phyloP scores from a whole-genome alignment of 2,797 vertebrate species.

The Lutjanus campechanus region DNA sequence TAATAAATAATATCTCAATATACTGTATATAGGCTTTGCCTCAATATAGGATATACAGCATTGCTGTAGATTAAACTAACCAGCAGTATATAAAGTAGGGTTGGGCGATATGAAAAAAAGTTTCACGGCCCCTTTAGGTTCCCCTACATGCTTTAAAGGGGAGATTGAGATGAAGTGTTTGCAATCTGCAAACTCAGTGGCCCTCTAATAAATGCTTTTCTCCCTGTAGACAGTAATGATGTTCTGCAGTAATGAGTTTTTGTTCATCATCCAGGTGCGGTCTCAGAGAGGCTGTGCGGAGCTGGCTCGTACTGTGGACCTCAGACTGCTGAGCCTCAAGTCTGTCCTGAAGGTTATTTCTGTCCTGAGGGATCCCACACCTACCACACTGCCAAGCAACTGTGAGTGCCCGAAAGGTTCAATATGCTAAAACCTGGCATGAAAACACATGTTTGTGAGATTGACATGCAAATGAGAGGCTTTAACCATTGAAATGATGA shows the following conservation, averaged over 20 bases:
- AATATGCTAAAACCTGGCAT: constrained; percentile 3
- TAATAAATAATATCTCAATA: too few species aligned
- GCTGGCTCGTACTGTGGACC: constrained; percentile 90
- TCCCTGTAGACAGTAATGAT: not conserved
- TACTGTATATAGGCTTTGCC: too few species aligned
- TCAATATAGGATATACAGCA: too few species aligned
- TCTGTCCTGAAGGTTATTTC: constrained; percentile 90
- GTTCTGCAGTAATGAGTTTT: constrained; percentile 17
- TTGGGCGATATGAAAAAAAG: too few species aligned
- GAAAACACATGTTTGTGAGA: not conserved
- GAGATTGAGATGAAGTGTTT: too few species aligned
- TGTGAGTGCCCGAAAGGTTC: constrained; percentile 83
- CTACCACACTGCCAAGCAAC: constrained; percentile 86
- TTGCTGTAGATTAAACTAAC: too few species aligned
- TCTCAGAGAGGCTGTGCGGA: constrained; percentile 86
- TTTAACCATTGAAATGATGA: constrained; percentile 14
- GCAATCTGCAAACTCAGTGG: too few species aligned
- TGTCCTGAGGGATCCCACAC: constrained; percentile 90
- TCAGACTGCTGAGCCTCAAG: constrained; percentile 83
- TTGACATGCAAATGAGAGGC: constrained; percentile 14
- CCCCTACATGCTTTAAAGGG: too few species aligned
- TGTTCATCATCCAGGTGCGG: constrained; percentile 85
- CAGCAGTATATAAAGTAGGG: too few species aligned
- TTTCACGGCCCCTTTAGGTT: too few species aligned
- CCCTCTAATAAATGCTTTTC: not conserved